Percentiles rank a stretch among this genome's conserved stretches.
These are phyloP conservation scores for Philereme transversata DNA, from an alignment of 2,888 invertebrate species.

Conservation along the genomic window DNA sequence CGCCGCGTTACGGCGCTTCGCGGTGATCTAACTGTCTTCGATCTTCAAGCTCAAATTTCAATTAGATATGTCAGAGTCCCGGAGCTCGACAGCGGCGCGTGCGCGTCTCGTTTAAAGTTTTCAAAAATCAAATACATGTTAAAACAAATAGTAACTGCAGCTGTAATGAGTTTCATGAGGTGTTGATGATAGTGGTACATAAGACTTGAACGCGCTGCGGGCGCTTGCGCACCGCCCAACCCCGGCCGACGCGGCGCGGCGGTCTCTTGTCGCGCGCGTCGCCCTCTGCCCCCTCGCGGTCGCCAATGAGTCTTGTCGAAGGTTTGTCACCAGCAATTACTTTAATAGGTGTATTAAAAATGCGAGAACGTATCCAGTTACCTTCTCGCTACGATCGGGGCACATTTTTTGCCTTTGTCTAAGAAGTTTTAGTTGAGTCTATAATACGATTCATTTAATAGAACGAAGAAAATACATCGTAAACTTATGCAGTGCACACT, in stretches of 20 bases:
- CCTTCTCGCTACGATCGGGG: too few species aligned
- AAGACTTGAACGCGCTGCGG: conserved; percentile 2
- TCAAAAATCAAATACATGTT: neutral
- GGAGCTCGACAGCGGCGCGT: conserved; percentile 3
- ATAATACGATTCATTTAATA: too few species aligned
- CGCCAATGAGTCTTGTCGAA: conserved; percentile 7
- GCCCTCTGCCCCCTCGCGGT: neutral
- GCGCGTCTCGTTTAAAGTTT: neutral
- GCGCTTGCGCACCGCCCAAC: neutral
- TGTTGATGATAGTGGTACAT: neutral
- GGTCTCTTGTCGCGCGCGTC: neutral
- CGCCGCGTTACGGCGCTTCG: conserved; percentile 19
- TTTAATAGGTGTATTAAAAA: too few species aligned
- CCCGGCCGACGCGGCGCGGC: neutral
- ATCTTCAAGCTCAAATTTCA: conserved; percentile 7
- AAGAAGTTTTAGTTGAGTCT: too few species aligned
- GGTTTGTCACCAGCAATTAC: conserved; percentile 8
- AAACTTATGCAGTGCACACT: too few species aligned
- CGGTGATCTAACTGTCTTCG: conserved; percentile 17
- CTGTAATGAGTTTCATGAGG: neutral
- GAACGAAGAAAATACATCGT: too few species aligned
- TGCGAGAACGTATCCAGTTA: too few species aligned
- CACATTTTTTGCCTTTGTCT: too few species aligned
- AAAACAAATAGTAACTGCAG: neutral
- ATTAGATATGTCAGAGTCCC: conserved; percentile 12